Conservation (phyloP, 2,888 invertebrate species). For the Drosophila subquinaria region DNA sequence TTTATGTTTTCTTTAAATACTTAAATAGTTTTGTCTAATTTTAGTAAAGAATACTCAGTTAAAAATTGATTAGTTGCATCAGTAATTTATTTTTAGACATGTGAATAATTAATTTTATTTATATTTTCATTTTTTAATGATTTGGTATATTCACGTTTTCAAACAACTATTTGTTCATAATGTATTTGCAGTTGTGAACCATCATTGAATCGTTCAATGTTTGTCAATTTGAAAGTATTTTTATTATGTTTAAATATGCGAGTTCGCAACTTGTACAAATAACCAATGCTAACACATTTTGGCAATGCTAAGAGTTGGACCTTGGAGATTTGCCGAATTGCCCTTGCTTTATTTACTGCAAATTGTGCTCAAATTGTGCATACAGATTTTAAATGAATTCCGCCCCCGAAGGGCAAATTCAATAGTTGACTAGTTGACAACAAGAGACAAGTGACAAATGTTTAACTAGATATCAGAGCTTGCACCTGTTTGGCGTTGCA, state of each 20-base stretch:
- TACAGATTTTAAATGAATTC: conserved; percentile 35
- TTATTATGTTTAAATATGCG: conserved; percentile 18
- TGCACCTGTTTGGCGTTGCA: conserved; percentile 60
- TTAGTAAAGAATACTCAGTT: too few relatives aligned
- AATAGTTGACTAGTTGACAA: conserved; percentile 2
- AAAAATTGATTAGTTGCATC: too few relatives aligned
- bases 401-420: conserved; percentile 49
- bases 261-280: conserved; percentile 17
- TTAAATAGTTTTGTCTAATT: too few relatives aligned
- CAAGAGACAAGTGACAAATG: conserved; percentile 1
- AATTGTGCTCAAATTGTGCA: conserved; percentile 68
- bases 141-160: too few relatives aligned
- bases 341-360: conserved; percentile 74
- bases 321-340: conserved; percentile 49
- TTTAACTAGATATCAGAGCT: background rate
- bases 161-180: background rate
- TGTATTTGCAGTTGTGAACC: background rate
- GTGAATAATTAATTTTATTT: too few relatives aligned
- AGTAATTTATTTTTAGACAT: too few relatives aligned
- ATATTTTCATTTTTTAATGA: too few relatives aligned
- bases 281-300: conserved; percentile 59
- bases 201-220: conserved; percentile 19
- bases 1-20: too few relatives aligned
- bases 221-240: conserved; percentile 28
- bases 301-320: conserved; percentile 52